phyloP scores from a whole-genome alignment of 2,797 vertebrate species.

The Rhinoraja longicauda region DNA sequence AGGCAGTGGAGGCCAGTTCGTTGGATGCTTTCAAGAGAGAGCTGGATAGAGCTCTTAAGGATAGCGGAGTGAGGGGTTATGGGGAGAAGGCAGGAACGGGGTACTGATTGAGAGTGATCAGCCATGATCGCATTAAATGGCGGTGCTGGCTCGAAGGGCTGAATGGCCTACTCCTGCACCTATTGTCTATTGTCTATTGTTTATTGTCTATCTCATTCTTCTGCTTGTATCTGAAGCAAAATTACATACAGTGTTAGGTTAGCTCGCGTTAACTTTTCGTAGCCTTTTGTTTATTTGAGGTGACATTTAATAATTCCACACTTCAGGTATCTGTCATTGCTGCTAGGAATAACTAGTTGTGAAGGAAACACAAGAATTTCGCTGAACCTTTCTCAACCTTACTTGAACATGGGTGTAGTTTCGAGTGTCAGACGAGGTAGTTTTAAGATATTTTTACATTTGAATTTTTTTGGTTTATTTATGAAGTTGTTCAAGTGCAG shows the following conservation, averaged over 20 bases:
- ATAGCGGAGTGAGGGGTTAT: too few species aligned
- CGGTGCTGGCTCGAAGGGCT: too few species aligned
- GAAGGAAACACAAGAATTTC: background rate
- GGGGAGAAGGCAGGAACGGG: too few species aligned
- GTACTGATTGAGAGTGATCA: too few species aligned
- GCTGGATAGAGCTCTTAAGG: too few species aligned
- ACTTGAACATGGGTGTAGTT: background rate
- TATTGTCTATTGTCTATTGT: too few species aligned
- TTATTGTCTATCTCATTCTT: too few species aligned
- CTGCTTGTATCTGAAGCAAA: background rate
- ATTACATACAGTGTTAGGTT: conserved; percentile 30
- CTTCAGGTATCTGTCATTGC: conserved; percentile 15
- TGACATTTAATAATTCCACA: conserved; percentile 14
- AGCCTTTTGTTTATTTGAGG: background rate
- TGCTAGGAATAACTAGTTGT: conserved; percentile 2
- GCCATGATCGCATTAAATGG: too few species aligned
- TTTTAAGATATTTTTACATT: background rate
- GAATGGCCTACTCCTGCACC: too few species aligned
- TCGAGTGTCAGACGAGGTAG: background rate
- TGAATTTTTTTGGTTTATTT: background rate
- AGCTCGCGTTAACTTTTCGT: background rate
- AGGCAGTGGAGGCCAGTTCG: too few species aligned
- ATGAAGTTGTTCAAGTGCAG: too few species aligned
- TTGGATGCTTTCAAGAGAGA: too few species aligned
- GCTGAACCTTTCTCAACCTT: background rate